Percentiles rank a stretch among this genome's conserved stretches.
These are phyloP conservation scores for Syrista parreyssii DNA, from an alignment of 2,888 invertebrate genomes.

Conservation along the genomic window DNA sequence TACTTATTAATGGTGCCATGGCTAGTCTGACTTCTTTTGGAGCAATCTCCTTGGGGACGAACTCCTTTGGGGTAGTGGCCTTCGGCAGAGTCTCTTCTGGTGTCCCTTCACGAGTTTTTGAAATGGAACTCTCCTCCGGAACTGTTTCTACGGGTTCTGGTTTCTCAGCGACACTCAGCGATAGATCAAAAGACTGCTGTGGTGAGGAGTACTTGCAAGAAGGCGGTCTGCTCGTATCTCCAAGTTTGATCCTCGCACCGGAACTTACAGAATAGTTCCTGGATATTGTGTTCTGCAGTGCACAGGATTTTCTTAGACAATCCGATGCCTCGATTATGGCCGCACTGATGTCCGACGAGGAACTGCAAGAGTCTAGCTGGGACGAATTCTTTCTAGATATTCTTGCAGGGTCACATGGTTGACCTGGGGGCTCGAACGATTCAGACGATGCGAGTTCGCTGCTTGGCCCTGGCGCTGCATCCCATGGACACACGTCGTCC, in stretches of 20 bases:
- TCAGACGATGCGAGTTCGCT: slow-evolving; percentile 46
- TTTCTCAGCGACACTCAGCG: slow-evolving; percentile 40
- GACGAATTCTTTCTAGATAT: slow-evolving; percentile 75
- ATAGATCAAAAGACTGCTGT: slow-evolving; percentile 67
- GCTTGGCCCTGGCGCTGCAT: slow-evolving; percentile 57
- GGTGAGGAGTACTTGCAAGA: slow-evolving; percentile 63
- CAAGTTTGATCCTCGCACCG: slow-evolving; percentile 52
- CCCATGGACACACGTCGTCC: slow-evolving; percentile 74
- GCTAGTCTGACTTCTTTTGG: slow-evolving; percentile 23
- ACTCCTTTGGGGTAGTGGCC: neutral
- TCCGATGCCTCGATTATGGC: slow-evolving; percentile 70
- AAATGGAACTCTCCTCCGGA: neutral
- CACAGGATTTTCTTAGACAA: slow-evolving; percentile 73
- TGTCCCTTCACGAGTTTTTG: neutral
- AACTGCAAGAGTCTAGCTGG: slow-evolving; percentile 77
- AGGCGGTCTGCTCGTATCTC: slow-evolving; percentile 66
- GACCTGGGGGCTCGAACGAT: slow-evolving; percentile 36
- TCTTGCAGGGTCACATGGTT: slow-evolving; percentile 33
- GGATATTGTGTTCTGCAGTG: slow-evolving; percentile 76
- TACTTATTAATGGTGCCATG: slow-evolving; percentile 76
- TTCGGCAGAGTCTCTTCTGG: neutral
- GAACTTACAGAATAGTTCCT: slow-evolving; percentile 61
- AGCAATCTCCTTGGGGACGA: neutral
- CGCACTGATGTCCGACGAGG: slow-evolving; percentile 80
- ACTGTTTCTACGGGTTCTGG: slow-evolving; percentile 16